A percentile compares a stretch with the other conserved stretches of the same genome.
These are phyloP conservation scores for Drosophila lacertosa DNA, from an alignment of 1,140 invertebrate genomes.

Conservation along the genomic window DNA sequence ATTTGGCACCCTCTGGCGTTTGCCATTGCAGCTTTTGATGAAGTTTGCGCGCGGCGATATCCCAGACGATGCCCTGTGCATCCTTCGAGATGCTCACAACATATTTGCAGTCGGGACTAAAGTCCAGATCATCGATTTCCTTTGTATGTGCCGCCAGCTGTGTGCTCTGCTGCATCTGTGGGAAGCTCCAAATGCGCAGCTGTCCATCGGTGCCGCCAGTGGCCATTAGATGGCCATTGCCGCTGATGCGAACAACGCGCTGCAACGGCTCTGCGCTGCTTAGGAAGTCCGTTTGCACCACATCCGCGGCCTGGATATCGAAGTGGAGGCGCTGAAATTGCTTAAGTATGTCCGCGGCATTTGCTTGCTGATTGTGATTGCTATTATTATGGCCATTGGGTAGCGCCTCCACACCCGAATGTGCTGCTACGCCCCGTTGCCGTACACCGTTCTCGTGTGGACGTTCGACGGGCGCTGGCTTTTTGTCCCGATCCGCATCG, in stretches of 20 bases:
- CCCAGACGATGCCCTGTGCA: conserved; percentile 92
- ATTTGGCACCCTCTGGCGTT: conserved; percentile 89
- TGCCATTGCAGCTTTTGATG: conserved; percentile 88
- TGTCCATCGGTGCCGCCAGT: conserved; percentile 96
- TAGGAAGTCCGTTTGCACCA: conserved; percentile 90
- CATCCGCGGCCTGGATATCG: conserved; percentile 89
- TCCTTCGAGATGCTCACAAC: conserved; percentile 95
- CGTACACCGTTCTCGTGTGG: conserved; percentile 75
- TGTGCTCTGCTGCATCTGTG: conserved; percentile 88
- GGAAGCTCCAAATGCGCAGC: conserved; percentile 95
- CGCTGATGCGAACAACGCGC: conserved; percentile 92
- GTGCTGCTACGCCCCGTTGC: conserved; percentile 41
- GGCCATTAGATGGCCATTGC: conserved; percentile 90
- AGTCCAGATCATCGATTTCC: conserved; percentile 96
- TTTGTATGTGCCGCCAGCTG: conserved; percentile 90
- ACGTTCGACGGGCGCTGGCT: conserved; percentile 59
- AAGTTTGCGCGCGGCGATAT: conserved; percentile 85
- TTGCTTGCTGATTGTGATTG: conserved; percentile 23
- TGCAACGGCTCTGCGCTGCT: conserved; percentile 91
- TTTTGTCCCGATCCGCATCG: conserved; percentile 37
- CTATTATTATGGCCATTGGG: conserved; percentile 54
- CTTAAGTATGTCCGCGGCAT: conserved; percentile 84
- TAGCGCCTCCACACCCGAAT: conserved; percentile 71
- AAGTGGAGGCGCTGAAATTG: conserved; percentile 88
- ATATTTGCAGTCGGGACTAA: conserved; percentile 90